phyloP scores from a whole-genome alignment of 2,888 invertebrate genomes.

The Scaptomyza reducta region DNA sequence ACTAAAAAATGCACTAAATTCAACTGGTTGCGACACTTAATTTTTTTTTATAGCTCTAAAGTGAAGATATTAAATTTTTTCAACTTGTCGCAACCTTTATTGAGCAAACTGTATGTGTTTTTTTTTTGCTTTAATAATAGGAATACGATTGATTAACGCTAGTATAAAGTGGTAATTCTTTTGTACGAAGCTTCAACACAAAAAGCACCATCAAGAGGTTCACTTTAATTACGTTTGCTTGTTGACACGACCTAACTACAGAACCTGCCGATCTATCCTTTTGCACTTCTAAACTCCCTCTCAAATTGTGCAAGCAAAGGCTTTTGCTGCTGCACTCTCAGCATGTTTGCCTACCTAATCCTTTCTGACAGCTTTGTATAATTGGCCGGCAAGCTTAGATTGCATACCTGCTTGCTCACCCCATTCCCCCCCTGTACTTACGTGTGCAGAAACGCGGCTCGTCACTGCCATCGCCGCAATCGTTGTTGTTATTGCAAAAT shows the following conservation, averaged over 20 bases:
- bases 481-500: constrained; percentile 91
- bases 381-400: constrained; percentile 29
- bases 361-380: constrained; percentile 63
- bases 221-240: constrained; percentile 1
- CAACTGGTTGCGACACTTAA: no score
- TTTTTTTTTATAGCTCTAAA: no score
- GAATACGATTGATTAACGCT: neutral
- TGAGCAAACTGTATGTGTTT: no score
- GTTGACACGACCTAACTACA: neutral
- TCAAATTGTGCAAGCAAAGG: constrained; percentile 44
- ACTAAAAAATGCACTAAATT: no score
- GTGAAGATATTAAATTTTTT: no score
- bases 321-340: constrained; percentile 14
- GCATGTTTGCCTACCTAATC: constrained; percentile 34
- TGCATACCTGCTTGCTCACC: neutral
- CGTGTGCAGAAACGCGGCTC: constrained; percentile 93
- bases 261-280: no score
- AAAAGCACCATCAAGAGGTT: neutral
- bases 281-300: neutral
- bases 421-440: constrained; percentile 86
- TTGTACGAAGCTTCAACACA: no score
- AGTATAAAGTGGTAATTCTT: no score
- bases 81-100: no score
- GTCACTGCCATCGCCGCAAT: constrained; percentile 92
- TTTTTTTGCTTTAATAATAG: neutral